phyloP scores from a whole-genome alignment of 2,797 vertebrate genomes.

The Echeneis naucrates region DNA sequence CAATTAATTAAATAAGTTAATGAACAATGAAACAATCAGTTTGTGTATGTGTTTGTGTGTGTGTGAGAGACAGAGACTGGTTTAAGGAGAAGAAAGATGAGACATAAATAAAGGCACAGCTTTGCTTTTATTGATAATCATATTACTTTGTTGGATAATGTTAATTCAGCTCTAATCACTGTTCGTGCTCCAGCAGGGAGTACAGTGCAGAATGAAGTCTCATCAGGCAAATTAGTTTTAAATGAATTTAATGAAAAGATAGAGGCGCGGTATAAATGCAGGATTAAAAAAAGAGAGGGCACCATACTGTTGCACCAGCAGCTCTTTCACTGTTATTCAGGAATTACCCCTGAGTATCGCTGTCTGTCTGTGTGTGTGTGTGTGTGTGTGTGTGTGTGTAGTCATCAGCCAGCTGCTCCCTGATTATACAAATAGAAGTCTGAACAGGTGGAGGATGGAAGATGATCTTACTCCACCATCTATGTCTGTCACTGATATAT shows the following conservation, averaged over 20 bases:
- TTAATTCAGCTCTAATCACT: conserved; percentile 54
- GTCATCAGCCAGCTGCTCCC: conserved; percentile 67
- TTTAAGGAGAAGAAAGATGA: conserved; percentile 1
- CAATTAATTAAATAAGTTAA: too few species aligned
- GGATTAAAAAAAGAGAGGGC: conserved; percentile 41
- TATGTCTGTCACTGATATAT: conserved; percentile 41
- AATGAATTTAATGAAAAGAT: conserved; percentile 50
- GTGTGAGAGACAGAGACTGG: background rate
- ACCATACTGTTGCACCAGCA: conserved; percentile 42
- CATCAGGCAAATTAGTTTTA: conserved; percentile 54
- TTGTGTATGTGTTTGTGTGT: background rate
- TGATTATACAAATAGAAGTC: conserved; percentile 70
- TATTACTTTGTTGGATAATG: conserved; percentile 29
- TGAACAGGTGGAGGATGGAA: conserved; percentile 71
- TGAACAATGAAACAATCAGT: conserved; percentile 26
- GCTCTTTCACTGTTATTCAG: conserved; percentile 56
- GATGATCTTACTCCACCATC: conserved; percentile 32
- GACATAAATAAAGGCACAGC: conserved; percentile 9
- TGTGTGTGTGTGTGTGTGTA: conserved; percentile 35
- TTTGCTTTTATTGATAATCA: conserved; percentile 37
- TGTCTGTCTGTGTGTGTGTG: conserved; percentile 8
- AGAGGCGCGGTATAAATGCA: conserved; percentile 3
- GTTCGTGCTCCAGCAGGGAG: conserved; percentile 43
- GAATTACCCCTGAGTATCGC: conserved; percentile 43
- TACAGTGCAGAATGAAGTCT: conserved; percentile 26